Evolutionary conservation across 2,888 invertebrate genomes (phyloP).

Genomic region (Erebia ligea): DNA sequence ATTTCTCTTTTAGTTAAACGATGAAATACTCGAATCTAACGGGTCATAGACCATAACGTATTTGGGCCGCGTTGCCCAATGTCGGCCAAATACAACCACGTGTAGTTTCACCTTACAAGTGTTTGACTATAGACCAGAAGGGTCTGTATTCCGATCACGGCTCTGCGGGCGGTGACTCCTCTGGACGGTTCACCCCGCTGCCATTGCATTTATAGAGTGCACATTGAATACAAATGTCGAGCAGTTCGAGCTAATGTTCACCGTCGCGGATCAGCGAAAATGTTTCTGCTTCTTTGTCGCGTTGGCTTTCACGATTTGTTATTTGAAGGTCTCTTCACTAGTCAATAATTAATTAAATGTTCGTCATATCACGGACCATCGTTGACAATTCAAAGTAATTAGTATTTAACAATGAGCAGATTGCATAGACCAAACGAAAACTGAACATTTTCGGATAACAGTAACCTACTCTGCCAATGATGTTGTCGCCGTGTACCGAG

Average conservation of each 20-base stretch:
- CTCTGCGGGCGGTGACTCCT: conserved; percentile 75
- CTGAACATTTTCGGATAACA: not conserved
- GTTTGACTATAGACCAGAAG: conserved; percentile 25
- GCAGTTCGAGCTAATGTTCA: conserved; percentile 59
- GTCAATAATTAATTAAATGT: not conserved
- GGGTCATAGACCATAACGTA: conserved; percentile 66
- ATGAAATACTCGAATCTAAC: conserved; percentile 50
- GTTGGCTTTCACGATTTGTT: conserved; percentile 70
- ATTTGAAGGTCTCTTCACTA: conserved; percentile 59
- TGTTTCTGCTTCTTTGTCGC: conserved; percentile 76
- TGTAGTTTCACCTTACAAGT: conserved; percentile 19
- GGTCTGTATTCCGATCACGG: conserved; percentile 71
- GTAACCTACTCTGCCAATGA: not conserved
- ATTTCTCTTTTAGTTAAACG: not conserved
- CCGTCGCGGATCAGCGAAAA: conserved; percentile 65
- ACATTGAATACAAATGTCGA: conserved; percentile 73
- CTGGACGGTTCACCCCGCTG: conserved; percentile 69
- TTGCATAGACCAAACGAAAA: not conserved
- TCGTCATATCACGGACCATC: not conserved
- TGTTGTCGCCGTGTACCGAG: conserved; percentile 65
- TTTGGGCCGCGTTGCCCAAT: conserved; percentile 70
- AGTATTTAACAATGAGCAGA: not conserved
- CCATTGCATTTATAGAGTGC: conserved; percentile 57
- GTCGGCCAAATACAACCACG: conserved; percentile 49
- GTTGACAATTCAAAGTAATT: not conserved